phyloP scores from a whole-genome alignment of 2,888 invertebrate species.

The Strigamia crassipes region DNA sequence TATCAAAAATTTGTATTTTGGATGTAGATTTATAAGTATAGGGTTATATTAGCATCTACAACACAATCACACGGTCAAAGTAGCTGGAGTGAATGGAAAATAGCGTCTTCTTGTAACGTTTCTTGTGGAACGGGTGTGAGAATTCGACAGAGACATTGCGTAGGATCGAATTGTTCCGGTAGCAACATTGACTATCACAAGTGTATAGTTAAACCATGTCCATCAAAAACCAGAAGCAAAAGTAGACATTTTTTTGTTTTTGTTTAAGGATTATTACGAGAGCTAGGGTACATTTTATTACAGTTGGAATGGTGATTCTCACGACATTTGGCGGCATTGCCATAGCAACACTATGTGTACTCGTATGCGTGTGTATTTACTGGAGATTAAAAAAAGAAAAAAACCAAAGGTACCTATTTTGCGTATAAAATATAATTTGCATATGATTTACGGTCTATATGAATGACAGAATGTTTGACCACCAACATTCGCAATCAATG shows the following conservation, averaged over 20 bases:
- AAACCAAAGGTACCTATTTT: background rate
- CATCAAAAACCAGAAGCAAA: background rate
- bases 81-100: slow-evolving; percentile 20
- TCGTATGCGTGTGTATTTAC: background rate
- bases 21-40: background rate
- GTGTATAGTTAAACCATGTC: background rate
- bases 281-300: background rate
- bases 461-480: background rate
- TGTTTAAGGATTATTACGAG: background rate
- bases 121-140: background rate
- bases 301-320: background rate
- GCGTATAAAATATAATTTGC: background rate
- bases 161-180: background rate
- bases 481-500: slow-evolving; percentile 12
- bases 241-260: background rate
- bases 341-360: background rate
- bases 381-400: background rate
- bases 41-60: background rate
- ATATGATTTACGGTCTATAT: background rate
- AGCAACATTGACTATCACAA: background rate
- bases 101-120: background rate
- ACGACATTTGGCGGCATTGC: background rate
- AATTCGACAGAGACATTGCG: slow-evolving; percentile 1
- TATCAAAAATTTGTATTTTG: background rate
- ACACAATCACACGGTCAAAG: background rate